phyloP scores from a whole-genome alignment of 2,888 invertebrate genomes.

The Mamestra brassicae region DNA sequence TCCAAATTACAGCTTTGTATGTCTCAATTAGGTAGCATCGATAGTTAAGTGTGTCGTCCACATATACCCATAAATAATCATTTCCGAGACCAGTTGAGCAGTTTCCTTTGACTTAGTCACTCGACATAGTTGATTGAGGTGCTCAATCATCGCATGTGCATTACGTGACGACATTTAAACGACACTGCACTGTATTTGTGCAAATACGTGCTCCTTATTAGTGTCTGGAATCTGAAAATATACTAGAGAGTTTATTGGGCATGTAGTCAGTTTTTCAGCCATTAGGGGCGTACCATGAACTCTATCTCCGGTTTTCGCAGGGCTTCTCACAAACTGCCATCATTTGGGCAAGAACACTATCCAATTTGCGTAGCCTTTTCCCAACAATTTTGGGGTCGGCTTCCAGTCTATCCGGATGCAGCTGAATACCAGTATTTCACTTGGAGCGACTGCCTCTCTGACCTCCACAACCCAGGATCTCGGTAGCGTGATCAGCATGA shows the following conservation, averaged over 20 bases:
- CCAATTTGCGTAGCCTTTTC: no score
- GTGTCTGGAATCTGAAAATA: conserved; percentile 41
- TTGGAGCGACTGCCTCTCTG: neutral
- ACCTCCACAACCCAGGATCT: neutral
- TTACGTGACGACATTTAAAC: conserved; percentile 49
- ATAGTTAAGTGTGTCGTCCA: neutral
- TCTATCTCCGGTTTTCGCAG: neutral
- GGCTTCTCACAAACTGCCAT: neutral
- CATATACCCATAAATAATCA: neutral
- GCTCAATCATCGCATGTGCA: conserved; percentile 58
- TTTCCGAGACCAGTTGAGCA: neutral
- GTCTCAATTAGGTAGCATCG: neutral
- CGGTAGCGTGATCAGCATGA: no score
- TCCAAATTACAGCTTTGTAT: neutral
- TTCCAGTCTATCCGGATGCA: no score
- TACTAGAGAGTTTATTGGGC: conserved; percentile 9
- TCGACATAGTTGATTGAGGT: conserved; percentile 58
- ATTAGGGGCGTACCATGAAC: neutral
- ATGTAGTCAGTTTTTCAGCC: conserved; percentile 5
- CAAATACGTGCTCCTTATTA: conserved; percentile 46
- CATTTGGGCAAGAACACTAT: neutral
- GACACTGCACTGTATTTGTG: conserved; percentile 60
- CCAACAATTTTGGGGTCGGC: no score
- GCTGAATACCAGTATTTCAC: no score
- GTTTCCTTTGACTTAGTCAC: conserved; percentile 46